phyloP scores from a whole-genome alignment of 2,888 invertebrate genomes.

The Clitarchus hookeri region DNA sequence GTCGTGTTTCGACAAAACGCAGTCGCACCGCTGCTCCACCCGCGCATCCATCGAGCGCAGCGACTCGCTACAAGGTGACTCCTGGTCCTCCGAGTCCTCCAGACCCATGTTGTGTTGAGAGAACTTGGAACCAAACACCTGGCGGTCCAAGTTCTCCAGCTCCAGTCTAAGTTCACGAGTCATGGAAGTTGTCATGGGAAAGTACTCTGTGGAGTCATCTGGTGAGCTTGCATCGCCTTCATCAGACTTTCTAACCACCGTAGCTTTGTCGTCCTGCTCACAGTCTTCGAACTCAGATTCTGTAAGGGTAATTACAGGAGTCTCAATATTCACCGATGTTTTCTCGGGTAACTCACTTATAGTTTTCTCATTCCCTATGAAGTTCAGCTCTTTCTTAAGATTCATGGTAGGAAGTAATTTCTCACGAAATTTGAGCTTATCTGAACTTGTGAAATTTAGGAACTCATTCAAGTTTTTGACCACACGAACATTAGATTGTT shows the following conservation, averaged over 20 bases:
- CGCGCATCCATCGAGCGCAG: slow-evolving; percentile 35
- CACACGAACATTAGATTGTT: slow-evolving; percentile 52
- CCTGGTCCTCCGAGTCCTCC: slow-evolving; percentile 41
- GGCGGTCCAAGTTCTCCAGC: slow-evolving; percentile 80
- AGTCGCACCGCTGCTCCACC: slow-evolving; percentile 48
- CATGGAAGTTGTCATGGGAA: slow-evolving; percentile 86
- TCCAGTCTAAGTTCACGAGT: slow-evolving; percentile 81
- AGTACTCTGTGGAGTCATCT: slow-evolving; percentile 81
- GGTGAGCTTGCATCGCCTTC: slow-evolving; percentile 68
- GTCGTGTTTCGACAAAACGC: slow-evolving; percentile 46
- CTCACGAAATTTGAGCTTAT: slow-evolving; percentile 57
- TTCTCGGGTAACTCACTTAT: neutral
- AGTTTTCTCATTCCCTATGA: slow-evolving; percentile 33
- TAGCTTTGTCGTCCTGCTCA: neutral
- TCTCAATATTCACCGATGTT: neutral
- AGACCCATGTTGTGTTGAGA: slow-evolving; percentile 34
- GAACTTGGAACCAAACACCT: slow-evolving; percentile 69
- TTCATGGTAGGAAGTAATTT: slow-evolving; percentile 28
- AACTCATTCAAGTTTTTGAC: slow-evolving; percentile 87
- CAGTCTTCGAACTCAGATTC: neutral
- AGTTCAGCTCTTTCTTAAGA: slow-evolving; percentile 32
- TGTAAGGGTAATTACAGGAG: slow-evolving; percentile 10
- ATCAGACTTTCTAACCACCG: neutral
- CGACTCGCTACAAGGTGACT: slow-evolving; percentile 42
- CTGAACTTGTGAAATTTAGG: slow-evolving; percentile 73